Evolutionary conservation across 2,113 vertebrate species (phyloP), one percentile per base, ranked within the genome.

Genomic region (Rhabdornis inornatus): DNA sequence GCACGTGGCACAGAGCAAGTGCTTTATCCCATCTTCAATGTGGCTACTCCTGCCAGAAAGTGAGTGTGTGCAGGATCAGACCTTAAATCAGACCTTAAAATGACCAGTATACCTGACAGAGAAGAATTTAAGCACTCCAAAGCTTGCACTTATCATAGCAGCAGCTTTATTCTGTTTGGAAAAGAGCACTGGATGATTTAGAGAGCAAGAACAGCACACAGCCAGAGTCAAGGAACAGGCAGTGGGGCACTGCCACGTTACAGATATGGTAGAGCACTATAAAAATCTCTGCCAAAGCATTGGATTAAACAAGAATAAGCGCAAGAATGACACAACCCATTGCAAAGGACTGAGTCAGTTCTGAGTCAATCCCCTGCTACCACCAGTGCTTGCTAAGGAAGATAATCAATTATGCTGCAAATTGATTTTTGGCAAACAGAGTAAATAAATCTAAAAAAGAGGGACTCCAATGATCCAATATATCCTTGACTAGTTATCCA

Each of bases 401-500:
- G 56, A 84, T 37, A 87, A 84, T 87, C 49, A 83, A 74, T 94
- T 87, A 69, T 45, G 13, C 27, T 21, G 13, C 9, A 6, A 84
- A 50, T 23, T 47, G 70, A 66, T 63, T 82, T 92, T 89, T 94
- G 88, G 77, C 92, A 89, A 95, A 83, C 64, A n/a, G 52, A 78
- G 77, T 37, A 65, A 80, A 97, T 72, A 80, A 90, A 57, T 83
- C 57, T 42, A 42, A 50, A 71, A 83, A 30, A 30, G 13, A 42
- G 57, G 6, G 5, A 74, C 27, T 92, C 59, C 55, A 69, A 42
- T 53, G 40, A 50, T 63, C 68, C 64, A 77, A 77, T 72, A 31
- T 61, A 87, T 77, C 86, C 57, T 87, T 95, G 83, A 88, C 89
- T 94, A 92, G 72, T 89, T 93, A 87, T 85, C 91, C 89, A 97